phyloP scores from a whole-genome alignment of 2,113 vertebrate genomes.

The Lepisosteus osseus region DNA sequence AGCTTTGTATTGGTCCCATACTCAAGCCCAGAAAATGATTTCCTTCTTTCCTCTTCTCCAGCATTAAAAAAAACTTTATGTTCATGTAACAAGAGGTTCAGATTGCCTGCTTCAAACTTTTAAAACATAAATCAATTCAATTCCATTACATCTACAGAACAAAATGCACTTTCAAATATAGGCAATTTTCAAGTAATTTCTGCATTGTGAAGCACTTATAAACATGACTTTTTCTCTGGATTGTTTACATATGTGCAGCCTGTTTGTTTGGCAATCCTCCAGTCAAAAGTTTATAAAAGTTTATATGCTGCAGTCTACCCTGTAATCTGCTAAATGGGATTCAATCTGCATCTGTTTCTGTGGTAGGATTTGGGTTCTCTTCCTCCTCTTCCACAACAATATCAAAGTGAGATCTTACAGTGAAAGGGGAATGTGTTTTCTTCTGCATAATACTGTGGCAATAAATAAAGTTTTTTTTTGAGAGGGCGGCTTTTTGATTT shows the following conservation, averaged over 20 bases:
- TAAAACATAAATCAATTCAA: conserved; percentile 35
- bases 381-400: neutral
- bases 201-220: too few species aligned
- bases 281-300: conserved; percentile 4
- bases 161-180: conserved; percentile 4
- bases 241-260: neutral
- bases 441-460: too few species aligned
- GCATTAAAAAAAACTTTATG: neutral
- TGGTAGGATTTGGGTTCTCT: neutral
- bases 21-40: neutral
- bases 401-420: conserved; percentile 4
- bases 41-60: conserved; percentile 3
- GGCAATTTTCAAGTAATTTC: neutral
- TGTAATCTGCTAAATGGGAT: neutral
- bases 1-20: too few species aligned
- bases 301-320: neutral
- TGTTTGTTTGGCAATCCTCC: neutral
- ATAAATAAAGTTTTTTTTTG: too few species aligned
- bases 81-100: neutral
- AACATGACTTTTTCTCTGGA: neutral
- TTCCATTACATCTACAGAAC: conserved; percentile 27
- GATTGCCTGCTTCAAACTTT: conserved; percentile 32
- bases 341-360: conserved; percentile 1
- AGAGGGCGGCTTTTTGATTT: too few species aligned
- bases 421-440: too few species aligned